Percentiles rank a stretch among this genome's conserved stretches.
Evolutionary conservation across 2,113 vertebrate species (phyloP).

Genomic region (Irena cyanogastra): DNA sequence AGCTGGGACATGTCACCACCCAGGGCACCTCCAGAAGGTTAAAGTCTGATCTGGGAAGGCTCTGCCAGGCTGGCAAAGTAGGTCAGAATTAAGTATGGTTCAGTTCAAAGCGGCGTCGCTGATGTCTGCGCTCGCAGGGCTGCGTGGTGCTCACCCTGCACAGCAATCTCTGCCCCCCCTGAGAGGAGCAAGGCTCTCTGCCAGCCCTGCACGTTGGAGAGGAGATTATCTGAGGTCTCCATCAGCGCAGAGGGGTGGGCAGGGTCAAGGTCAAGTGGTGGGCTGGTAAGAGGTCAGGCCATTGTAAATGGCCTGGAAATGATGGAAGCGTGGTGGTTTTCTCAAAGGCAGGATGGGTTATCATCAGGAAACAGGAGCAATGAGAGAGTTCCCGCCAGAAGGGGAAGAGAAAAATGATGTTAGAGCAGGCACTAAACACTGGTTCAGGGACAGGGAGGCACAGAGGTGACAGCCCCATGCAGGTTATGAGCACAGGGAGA

Average conservation of each 20-base stretch:
- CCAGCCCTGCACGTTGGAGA: not conserved
- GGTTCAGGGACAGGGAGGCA: not conserved
- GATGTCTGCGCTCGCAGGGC: not conserved
- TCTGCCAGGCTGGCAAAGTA: conserved; percentile 57
- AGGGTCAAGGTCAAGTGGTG: not conserved
- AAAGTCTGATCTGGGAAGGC: not conserved
- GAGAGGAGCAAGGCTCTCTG: not conserved
- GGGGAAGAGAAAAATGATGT: not conserved
- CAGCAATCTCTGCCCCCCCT: not conserved
- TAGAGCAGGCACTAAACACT: fast-evolving
- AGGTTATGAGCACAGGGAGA: fast-evolving
- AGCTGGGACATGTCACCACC: fast-evolving
- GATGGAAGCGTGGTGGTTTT: not conserved
- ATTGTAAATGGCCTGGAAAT: not conserved
- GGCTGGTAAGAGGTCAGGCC: not conserved
- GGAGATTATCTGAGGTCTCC: not conserved
- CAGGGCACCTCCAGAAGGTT: not conserved
- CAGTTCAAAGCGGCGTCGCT: no score
- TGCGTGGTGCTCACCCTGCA: not conserved
- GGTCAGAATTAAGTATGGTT: conserved; percentile 62
- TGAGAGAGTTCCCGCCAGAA: fast-evolving
- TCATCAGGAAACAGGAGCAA: not conserved
- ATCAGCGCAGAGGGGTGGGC: not conserved
- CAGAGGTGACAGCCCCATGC: fast-evolving
- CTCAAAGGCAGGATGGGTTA: not conserved